Evolutionary conservation across 2,797 vertebrate species (phyloP).

Genomic region (Diglossa cyanea): DNA sequence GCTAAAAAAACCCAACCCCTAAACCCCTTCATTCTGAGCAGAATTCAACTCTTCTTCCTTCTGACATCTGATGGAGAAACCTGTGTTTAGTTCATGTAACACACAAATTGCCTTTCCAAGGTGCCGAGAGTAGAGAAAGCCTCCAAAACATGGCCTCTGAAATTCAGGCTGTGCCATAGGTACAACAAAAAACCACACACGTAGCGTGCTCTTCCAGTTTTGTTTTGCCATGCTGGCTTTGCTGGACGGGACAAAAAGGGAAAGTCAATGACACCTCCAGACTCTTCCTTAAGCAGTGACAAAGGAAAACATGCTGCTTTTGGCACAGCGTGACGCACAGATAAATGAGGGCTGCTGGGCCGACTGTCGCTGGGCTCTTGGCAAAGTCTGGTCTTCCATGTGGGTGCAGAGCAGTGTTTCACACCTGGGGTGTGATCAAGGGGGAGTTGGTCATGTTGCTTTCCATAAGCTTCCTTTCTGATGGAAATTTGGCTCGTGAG

Average conservation of each 20-base stretch:
- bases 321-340: background rate
- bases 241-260: conserved; percentile 14
- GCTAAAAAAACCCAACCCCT: background rate
- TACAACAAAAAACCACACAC: background rate
- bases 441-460: background rate
- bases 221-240: background rate
- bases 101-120: background rate
- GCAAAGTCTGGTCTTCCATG: background rate
- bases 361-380: background rate
- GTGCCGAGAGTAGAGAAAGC: background rate
- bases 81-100: background rate
- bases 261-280: conserved; percentile 18
- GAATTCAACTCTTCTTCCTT: background rate
- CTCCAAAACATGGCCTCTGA: background rate
- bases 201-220: background rate
- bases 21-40: background rate
- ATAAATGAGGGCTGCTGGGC: background rate
- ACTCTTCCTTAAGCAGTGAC: background rate
- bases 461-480: background rate
- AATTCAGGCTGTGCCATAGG: background rate
- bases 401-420: background rate
- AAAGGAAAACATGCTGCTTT: background rate
- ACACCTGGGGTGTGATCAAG: background rate
- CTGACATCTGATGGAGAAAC: background rate
- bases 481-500: background rate